phyloP scores from a whole-genome alignment of 2,888 invertebrate species.

The Mythimna ferrago region DNA sequence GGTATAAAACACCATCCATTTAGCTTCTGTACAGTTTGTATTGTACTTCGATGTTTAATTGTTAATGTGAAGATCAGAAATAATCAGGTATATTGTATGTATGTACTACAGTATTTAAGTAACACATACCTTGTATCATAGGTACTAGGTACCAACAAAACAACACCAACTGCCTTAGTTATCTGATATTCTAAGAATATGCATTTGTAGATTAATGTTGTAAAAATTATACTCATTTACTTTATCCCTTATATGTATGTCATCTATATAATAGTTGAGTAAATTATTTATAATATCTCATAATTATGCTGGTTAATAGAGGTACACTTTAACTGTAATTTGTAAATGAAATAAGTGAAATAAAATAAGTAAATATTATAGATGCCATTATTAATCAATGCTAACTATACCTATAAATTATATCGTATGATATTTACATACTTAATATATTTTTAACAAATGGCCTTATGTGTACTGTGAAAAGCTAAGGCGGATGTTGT shows the following conservation, averaged over 20 bases:
- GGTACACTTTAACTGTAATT: slow-evolving; percentile 86
- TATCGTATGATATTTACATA: slow-evolving; percentile 58
- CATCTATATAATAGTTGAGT: slow-evolving; percentile 63
- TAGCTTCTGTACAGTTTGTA: slow-evolving; percentile 89
- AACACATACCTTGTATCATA: slow-evolving; percentile 46
- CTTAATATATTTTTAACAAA: slow-evolving; percentile 65
- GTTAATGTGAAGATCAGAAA: slow-evolving; percentile 50
- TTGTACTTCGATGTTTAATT: slow-evolving; percentile 80
- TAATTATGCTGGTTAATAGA: slow-evolving; percentile 87
- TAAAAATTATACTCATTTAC: slow-evolving; percentile 63
- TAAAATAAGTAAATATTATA: slow-evolving; percentile 60
- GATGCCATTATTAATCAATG: slow-evolving; percentile 60
- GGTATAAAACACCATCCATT: slow-evolving; percentile 90
- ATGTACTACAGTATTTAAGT: slow-evolving; percentile 45
- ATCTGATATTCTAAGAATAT: slow-evolving; percentile 56
- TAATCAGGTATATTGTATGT: slow-evolving; percentile 44
- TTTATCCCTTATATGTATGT: slow-evolving; percentile 46
- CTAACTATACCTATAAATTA: slow-evolving; percentile 54
- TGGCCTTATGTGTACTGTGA: slow-evolving; percentile 78
- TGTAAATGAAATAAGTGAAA: slow-evolving; percentile 78
- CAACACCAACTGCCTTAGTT: slow-evolving; percentile 79
- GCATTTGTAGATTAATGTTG: slow-evolving; percentile 67
- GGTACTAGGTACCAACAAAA: slow-evolving; percentile 42
- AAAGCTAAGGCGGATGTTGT: slow-evolving; percentile 68
- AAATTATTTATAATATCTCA: slow-evolving; percentile 74